Evolutionary conservation across 2,797 vertebrate species (phyloP).

Genomic region (Dryobates pubescens): DNA sequence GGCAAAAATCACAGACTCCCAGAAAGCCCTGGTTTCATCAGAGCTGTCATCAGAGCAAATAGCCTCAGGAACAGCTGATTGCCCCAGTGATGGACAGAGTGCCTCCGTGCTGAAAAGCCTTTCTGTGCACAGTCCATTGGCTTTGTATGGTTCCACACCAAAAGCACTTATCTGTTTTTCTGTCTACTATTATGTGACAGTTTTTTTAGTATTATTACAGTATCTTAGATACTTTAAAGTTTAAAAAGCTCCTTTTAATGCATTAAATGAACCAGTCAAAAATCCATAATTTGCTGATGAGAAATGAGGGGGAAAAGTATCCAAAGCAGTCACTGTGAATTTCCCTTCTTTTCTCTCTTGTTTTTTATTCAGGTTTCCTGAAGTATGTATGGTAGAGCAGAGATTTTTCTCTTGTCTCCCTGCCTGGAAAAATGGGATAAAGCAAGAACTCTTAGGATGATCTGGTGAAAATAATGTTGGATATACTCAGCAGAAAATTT

Average conservation of each 20-base stretch:
- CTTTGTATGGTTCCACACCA: background rate
- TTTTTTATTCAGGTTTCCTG: background rate
- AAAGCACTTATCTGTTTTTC: slow-evolving; percentile 28
- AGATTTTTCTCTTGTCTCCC: background rate
- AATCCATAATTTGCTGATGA: background rate
- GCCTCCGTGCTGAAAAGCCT: background rate
- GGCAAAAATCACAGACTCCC: background rate
- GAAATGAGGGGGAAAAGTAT: background rate
- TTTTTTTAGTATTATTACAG: background rate
- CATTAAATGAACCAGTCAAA: slow-evolving; percentile 12
- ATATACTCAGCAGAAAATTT: background rate
- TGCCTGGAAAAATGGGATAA: background rate
- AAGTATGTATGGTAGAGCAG: background rate
- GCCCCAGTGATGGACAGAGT: background rate
- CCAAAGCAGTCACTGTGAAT: background rate
- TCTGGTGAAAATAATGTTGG: background rate
- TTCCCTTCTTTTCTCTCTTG: background rate
- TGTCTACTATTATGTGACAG: background rate
- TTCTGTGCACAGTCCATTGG: slow-evolving; percentile 24
- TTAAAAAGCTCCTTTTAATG: slow-evolving; percentile 19
- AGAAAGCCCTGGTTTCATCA: background rate
- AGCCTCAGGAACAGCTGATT: background rate
- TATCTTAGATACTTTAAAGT: slow-evolving; percentile 2
- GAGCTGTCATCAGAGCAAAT: slow-evolving; percentile 22
- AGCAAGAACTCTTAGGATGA: background rate